Evolutionary conservation across 2,113 vertebrate species (phyloP), one percentile per base, ranked within the genome.

Genomic region (Natator depressus): DNA sequence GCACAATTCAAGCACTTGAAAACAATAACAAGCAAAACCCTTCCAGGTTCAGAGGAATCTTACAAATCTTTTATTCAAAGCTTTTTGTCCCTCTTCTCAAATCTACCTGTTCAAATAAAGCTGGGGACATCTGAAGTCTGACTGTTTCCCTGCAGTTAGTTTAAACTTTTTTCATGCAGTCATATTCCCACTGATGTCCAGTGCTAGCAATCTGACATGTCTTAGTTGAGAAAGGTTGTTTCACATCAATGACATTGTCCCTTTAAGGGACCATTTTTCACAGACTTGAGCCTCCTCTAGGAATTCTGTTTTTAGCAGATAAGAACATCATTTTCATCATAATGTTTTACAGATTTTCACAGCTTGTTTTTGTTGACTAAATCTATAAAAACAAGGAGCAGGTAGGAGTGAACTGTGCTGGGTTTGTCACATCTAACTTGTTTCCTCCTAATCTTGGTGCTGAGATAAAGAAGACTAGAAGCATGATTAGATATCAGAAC

Each of bases 111-210:
- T 89, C 1, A 17, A 81, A 91, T 14, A 29, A 92, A 90, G 47
- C 3, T 65, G 22, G 5, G 90, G 78, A 84, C 35, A 17, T 27
- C 12, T 49, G 27, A 96, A 82, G 5, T 29, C 82, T 46, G 16
- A 53, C 14, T 79, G 13, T 3, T 88, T 78, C n/a, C 55, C 62
- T 29, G 20, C 29, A 85, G 80, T 91, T 82, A 91, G 50, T 42
- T 82, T 93, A 87, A 46, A 87, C 27, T 94, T 93, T 94, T 93
- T 46, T 93, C 42, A 84, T 86, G 78, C 78, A 91, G 54, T 51
- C 50, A 47, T 16, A 24, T 89, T 94, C 75, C 49, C 59, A 31
- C 84, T 86, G 91, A 88, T 82, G 79, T 29, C 11, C 89, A 85
- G 59, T 20, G 55, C 46, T 25, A 78, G 55, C 83, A 90, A 82